Evolutionary conservation across 37 sponge, comb jelly and placozoan species (phyloP), one percentile per base, ranked within the genome.

Genomic region (Cladorhizidae sp.): DNA sequence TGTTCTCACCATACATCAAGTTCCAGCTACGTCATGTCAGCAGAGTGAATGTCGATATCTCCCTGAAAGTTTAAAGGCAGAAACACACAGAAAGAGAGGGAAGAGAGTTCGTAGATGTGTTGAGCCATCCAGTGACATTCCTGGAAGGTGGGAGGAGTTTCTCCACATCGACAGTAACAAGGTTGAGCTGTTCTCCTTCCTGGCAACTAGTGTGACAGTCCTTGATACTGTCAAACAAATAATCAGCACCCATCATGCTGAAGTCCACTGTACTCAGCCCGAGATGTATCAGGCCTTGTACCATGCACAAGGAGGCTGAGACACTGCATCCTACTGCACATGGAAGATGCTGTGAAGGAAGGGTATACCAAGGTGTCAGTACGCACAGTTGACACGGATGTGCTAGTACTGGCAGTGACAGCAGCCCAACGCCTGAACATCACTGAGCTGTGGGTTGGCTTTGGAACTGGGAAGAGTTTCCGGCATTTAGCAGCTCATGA

Each of bases 101-200:
- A 71, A 82, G 43, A 74, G 83, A 56, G 64, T 82, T 32, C 63
- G 83, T 3, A 55, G 74, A 72, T 58, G 74, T 61, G 83, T 82
- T 38, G 64, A 52, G 26, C 73, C 74, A 51, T 56, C 17, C 9
- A 57, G 58, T 33, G 57, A 9, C 1, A 68, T 85, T 40, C 78
- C 79, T 40, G 64, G 65, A 22, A 76, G 78, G 35, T 78, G 86
- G 79, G 28, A n/a, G 20, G 49, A 69, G 8, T 68, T 68, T 37
- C 69, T 68, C 8, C 69, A 28, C 21, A 37, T 68, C 22, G 15
- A 28, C 37, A 11, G 8, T 28, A 73, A 73, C 68, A 28, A 68
- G 55, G 33, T 28, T 73, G 61, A 59, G 61, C 12, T 59, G 61
- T 59, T 59, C 61, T 59, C 61, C 28, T 12, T 45, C 49, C 28